Base-by-base conservation (phyloP, 1,140 invertebrate genomes). In the Ceratina calcarata region DNA sequence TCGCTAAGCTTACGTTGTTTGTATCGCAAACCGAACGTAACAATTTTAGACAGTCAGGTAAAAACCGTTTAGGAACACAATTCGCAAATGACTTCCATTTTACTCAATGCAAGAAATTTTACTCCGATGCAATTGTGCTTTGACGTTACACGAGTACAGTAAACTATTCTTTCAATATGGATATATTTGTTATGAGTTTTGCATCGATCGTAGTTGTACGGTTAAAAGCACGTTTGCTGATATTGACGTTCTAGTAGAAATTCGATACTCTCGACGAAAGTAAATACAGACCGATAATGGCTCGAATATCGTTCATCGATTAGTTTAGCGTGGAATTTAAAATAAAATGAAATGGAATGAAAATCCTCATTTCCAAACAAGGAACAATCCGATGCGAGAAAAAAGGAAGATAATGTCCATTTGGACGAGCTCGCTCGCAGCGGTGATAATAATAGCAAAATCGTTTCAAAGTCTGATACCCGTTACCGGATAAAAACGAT, bases 401-500 rank as follows among this genome's bases (percentile, higher is more conserved):
- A 7, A n/a, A n/a, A 55, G 53, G 15, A 55, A 55, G 53, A 24
- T 51, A 60, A 51, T 24, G 18, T 51, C 20, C 4, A 72, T 61
- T 13, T 12, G 1, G 16, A 8, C 20, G 10, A 61, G n/a, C 6
- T 27, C 3, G 24, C 16, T 65, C 2, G 15, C 6, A 3, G 8
- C 0, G 10, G 12, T 2, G 12, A 1, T 58, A 45, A 45, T 51
- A 77, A 77, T 77, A 12, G n/a, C 65, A 15, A 7, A 49, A 76
- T 58, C 37, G 22, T 68, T 60, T 49, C 32, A 4, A 58, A 20
- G 22, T 18, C 20, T 12, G 3, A 58, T 18, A 32, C 13, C 32
- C 8, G 12, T 68, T 60, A 51, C 15, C 2, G 7, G 22, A 12
- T 76, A 69, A 76, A 76, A 69, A 61, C 60, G 55, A 61, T 61